Conservation (phyloP, 2,797 vertebrate genomes). For the Neoniphon sammara region DNA sequence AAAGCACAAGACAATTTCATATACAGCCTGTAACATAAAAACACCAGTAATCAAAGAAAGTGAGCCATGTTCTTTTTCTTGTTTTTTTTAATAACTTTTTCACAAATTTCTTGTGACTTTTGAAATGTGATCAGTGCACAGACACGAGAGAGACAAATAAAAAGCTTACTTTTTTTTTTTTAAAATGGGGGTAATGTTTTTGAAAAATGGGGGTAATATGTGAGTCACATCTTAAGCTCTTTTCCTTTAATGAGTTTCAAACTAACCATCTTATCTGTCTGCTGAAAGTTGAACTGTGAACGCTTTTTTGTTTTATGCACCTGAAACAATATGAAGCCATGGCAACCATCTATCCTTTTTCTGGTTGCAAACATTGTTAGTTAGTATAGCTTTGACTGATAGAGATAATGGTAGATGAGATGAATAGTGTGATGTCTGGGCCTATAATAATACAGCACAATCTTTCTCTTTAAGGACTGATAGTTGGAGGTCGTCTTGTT, state of each 20-base stretch:
- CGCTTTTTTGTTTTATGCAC: slow-evolving; percentile 36
- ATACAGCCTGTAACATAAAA: slow-evolving; percentile 3
- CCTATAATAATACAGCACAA: slow-evolving; percentile 3
- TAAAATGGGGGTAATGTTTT: slow-evolving; percentile 21
- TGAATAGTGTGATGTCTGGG: slow-evolving; percentile 23
- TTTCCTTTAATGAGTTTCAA: slow-evolving; percentile 42
- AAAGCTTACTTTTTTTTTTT: slow-evolving; percentile 20
- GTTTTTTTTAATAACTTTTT: slow-evolving; percentile 31
- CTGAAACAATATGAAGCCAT: slow-evolving; percentile 63
- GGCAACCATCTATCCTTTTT: slow-evolving; percentile 50
- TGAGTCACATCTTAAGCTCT: slow-evolving; percentile 38
- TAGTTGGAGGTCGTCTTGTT: slow-evolving; percentile 8
- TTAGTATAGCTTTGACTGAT: slow-evolving; percentile 20
- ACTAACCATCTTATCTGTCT: slow-evolving; percentile 27
- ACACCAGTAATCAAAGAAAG: slow-evolving; percentile 26
- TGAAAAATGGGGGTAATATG: slow-evolving; percentile 1
- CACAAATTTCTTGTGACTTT: slow-evolving; percentile 24
- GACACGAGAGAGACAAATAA: slow-evolving; percentile 14
- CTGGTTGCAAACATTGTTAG: slow-evolving; percentile 33
- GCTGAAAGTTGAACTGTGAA: slow-evolving; percentile 39
- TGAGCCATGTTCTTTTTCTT: slow-evolving; percentile 30
- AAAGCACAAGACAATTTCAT: slow-evolving; percentile 57
- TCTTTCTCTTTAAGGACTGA: not conserved
- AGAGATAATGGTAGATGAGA: slow-evolving; percentile 13
- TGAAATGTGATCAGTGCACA: slow-evolving; percentile 1